phyloP scores from a whole-genome alignment of 2,888 invertebrate genomes.

The Drosophila algonquin region DNA sequence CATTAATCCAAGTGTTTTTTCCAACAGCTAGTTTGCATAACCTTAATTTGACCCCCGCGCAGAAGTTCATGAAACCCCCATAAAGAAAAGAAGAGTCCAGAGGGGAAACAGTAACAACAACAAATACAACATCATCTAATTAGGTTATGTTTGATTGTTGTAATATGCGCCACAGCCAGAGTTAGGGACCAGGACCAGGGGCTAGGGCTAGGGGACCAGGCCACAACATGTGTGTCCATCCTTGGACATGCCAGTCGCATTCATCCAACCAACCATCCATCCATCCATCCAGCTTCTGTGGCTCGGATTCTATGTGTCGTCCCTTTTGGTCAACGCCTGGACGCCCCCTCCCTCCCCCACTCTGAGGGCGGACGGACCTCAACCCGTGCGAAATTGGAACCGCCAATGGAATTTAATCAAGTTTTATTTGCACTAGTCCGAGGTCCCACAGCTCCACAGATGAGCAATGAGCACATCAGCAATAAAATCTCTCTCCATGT shows the following conservation, averaged over 20 bases:
- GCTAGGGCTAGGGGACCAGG: neutral
- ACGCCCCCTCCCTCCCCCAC: neutral
- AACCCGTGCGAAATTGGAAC: constrained; percentile 61
- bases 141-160: constrained; percentile 79
- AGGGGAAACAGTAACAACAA: constrained; percentile 26
- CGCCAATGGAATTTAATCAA: constrained; percentile 77
- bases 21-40: constrained; percentile 1
- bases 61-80: neutral
- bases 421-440: constrained; percentile 74
- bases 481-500: constrained; percentile 43
- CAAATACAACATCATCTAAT: constrained; percentile 54
- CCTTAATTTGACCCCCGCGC: neutral
- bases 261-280: neutral
- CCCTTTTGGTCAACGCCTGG: neutral
- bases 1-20: neutral
- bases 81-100: neutral
- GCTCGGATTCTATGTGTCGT: constrained; percentile 2
- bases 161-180: constrained; percentile 55
- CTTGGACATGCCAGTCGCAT: neutral
- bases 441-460: constrained; percentile 51
- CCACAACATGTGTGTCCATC: neutral
- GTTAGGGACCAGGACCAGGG: neutral
- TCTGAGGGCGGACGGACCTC: constrained; percentile 6
- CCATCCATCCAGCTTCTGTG: constrained; percentile 9
- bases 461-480: constrained; percentile 65